These are phyloP conservation scores for Nasonia oneida DNA, from an alignment of 2,888 invertebrate species.

Conservation along the genomic window DNA sequence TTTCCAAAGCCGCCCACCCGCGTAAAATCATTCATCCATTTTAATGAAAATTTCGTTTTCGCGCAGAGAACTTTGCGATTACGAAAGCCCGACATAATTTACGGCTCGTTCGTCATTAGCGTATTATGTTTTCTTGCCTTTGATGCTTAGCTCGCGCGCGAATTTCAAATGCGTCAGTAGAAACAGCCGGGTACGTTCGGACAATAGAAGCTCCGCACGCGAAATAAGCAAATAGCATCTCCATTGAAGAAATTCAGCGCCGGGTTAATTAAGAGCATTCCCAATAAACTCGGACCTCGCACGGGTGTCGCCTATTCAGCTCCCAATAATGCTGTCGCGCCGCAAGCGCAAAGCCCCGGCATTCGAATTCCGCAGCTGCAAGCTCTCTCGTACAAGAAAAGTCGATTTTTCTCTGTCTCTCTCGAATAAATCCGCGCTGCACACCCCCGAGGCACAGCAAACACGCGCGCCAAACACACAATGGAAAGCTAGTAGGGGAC, in stretches of 20 bases:
- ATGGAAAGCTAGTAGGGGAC: background rate
- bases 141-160: too few species aligned
- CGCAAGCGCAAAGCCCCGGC: background rate
- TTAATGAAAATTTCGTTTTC: constrained; percentile 24
- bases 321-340: background rate
- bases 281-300: background rate
- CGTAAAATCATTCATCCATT: constrained; percentile 27
- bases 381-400: background rate
- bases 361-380: background rate
- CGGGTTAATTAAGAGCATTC: background rate
- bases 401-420: constrained; percentile 2
- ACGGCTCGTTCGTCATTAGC: background rate
- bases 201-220: background rate
- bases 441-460: background rate
- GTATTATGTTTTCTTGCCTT: too few species aligned
- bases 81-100: constrained; percentile 37
- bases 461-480: too few species aligned
- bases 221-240: background rate
- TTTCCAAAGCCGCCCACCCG: background rate
- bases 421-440: background rate
- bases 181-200: background rate
- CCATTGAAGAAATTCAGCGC: background rate
- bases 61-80: constrained; percentile 3
- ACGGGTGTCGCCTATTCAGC: background rate
- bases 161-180: background rate